Evolutionary conservation across 2,888 invertebrate species (phyloP).

Genomic region (Endomychus coccineus): DNA sequence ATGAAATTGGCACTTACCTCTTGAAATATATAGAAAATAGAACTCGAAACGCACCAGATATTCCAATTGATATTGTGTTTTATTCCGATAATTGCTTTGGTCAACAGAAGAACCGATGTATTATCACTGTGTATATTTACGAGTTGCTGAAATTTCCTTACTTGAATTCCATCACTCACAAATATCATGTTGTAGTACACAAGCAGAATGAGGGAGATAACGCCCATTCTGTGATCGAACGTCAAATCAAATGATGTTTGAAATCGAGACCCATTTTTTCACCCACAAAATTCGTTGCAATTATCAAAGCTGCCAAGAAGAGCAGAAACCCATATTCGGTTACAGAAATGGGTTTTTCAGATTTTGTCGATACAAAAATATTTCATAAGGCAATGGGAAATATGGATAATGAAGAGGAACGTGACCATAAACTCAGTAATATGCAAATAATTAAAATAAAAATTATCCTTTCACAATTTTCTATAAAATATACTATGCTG

Average conservation of each 20-base stretch:
- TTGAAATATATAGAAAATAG: no score
- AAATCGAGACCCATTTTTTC: constrained; percentile 5
- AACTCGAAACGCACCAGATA: no score
- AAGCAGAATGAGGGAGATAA: constrained; percentile 8
- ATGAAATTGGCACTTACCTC: no score
- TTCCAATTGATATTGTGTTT: constrained; percentile 8
- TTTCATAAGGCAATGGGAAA: no score
- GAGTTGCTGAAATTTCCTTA: constrained; percentile 3
- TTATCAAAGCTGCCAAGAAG: neutral
- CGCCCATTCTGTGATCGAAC: constrained; percentile 8
- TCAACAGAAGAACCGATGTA: constrained; percentile 13
- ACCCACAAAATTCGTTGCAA: neutral
- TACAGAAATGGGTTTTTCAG: constrained; percentile 1
- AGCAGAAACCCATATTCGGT: constrained; percentile 1
- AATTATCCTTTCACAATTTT: no score
- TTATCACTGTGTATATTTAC: constrained; percentile 10
- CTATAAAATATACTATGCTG: no score
- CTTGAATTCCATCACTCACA: constrained; percentile 10
- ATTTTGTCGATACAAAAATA: no score
- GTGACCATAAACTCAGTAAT: no score
- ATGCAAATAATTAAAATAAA: no score
- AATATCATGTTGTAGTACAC: constrained; percentile 7
- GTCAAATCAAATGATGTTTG: neutral
- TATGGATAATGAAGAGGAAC: no score
- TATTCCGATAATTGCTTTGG: constrained; percentile 13